These are phyloP conservation scores for Gobio gobio DNA, from an alignment of 2,113 vertebrate species.

Conservation along the genomic window DNA sequence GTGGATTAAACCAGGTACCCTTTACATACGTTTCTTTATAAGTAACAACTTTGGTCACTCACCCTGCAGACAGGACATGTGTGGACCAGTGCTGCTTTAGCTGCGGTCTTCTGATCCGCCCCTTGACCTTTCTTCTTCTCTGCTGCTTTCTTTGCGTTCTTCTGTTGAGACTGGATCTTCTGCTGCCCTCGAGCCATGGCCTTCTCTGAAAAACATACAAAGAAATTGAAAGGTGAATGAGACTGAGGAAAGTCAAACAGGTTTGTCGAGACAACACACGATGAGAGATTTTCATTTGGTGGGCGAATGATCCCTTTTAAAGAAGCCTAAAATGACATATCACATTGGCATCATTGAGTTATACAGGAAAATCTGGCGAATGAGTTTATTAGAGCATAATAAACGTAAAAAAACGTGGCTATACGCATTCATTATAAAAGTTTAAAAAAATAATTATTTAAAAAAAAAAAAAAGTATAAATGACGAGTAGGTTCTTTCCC, in stretches of 20 bases:
- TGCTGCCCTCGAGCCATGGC: slow-evolving; percentile 86
- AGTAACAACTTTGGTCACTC: slow-evolving; percentile 14
- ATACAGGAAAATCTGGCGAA: background rate
- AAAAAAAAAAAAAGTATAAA: too few relatives aligned
- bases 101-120: slow-evolving; percentile 83
- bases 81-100: slow-evolving; percentile 81
- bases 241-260: background rate
- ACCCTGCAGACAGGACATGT: slow-evolving; percentile 85
- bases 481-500: background rate
- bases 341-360: background rate
- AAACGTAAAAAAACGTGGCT: background rate
- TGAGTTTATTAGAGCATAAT: background rate
- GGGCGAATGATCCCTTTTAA: background rate
- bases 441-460: too few relatives aligned
- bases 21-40: background rate
- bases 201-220: slow-evolving; percentile 21
- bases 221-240: background rate
- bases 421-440: background rate
- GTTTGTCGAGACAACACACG: background rate
- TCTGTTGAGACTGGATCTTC: slow-evolving; percentile 86
- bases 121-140: slow-evolving; percentile 82
- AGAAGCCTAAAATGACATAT: background rate
- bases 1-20: background rate
- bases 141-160: slow-evolving; percentile 83
- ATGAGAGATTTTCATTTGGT: background rate